Base-by-base conservation (phyloP, 2,888 invertebrate species). In the Ceraclea dissimilis region DNA sequence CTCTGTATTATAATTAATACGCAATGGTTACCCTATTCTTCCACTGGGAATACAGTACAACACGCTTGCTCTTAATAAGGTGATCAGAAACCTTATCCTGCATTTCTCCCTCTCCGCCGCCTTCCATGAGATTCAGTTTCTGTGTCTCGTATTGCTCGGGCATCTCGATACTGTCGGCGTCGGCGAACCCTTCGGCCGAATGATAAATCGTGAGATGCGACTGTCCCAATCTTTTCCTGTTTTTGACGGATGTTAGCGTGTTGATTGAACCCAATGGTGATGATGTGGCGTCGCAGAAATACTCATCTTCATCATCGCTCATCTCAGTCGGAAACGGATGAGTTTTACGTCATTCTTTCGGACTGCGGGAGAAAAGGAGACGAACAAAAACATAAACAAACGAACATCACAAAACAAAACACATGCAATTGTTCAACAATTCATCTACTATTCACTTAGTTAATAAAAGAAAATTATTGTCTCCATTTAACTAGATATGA, bases 171-270 rank as follows among this genome's bases (percentile, higher is more conserved):
- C n/a, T n/a, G n/a, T n/a, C n/a, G 16, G 4, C 39, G 13, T 46
- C 50, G 19, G 22, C 69, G 57, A 81, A 66, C 67, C 81, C 81
- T 46, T 78, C 73, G 1, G 80, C 78, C 52, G 82, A 82, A 64
- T 81, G 80, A 65, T 82, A 82, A 44, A 82, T 73, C 16, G 81
- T 82, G 66, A 79, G 78, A 50, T 79, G 71, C 22, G 82, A 82
- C 64, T 80, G 71, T 59, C 78, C 77, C 51, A 81, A 51, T 16
- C 43, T 20, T 46, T 48, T 55, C 43, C 46, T 49, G 26, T 54
- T 52, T 46, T 39, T 49, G 16, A 50, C 22, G 10, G 52, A 54
- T 34, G 51, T 52, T 34, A 58, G 50, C 17, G 57, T 58, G 20
- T 49, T 58, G 22, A 47, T 53, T 17, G 57, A 58, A 46, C 57